Evolutionary conservation across 2,113 vertebrate species (phyloP), one percentile per base, ranked within the genome.

Genomic region (Malurus alboscapulatus): DNA sequence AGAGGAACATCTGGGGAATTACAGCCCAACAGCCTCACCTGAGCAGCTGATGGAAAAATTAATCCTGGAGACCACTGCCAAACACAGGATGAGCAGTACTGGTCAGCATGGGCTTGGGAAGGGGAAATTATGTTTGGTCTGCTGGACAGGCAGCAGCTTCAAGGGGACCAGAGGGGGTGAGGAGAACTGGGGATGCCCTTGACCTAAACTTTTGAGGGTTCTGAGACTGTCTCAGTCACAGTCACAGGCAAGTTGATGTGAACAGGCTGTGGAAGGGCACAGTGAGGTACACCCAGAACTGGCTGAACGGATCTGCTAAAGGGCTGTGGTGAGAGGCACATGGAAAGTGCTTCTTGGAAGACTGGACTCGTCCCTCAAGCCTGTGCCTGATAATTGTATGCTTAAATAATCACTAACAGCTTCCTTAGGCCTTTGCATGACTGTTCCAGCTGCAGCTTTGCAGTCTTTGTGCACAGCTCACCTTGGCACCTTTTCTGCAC

Each of bases 401-500:
- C 25, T 44, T 38, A 29, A 6, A 6, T 62, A 71, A 88, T 27
- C 44, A 85, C 16, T 8, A 79, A 27, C 14, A 36, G 27, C 14
- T 76, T 53, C 47, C 71, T 78, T 47, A 54, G n/a, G 67, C 55
- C 45, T 58, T 3, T 20, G n/a, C 27, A 7, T 11, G 38, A 48
- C 32, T 50, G 40, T 85, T 36, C 5, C 47, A 38, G 45, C 38
- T 59, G 38, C 34, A 78, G 44, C 40, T 47, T 6, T 26, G 54
- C 42, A 47, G 3, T 29, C 44, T 48, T 14, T 54, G 20, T 36
- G 45, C 27, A 18, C 34, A 51, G 50, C 97, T 98, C 90, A 99
- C 99, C 99, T 98, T 99, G 9, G 98, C 98, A 38, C 99, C 99
- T 87, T 95, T 98, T 95, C 97, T 99, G 97, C 98, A 98, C 63